Evolutionary conservation across 1,140 invertebrate genomes (phyloP), one percentile per base, ranked within the genome.

Genomic region (Trinorchestia longiramus): DNA sequence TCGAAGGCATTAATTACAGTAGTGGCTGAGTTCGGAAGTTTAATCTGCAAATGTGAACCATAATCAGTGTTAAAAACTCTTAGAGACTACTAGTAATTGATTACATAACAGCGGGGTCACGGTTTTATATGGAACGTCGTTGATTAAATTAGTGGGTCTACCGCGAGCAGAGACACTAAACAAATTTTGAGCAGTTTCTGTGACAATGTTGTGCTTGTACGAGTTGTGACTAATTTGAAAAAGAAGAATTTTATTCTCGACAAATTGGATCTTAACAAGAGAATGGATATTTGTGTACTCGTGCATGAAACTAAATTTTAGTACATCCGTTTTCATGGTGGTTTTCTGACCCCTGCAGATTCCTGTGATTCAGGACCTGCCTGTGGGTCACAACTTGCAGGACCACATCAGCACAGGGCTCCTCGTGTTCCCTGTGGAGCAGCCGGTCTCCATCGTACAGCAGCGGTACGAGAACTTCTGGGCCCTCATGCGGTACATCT

Each of bases 331-430:
- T 77, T 36, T 77, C 8, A 77, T 36, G 15, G 0, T 92, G 43
- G n/a, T 44, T n/a, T 44, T 96, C 42, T 94, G n/a, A n/a, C 45
- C 92, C n/a, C 57, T 28, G 28, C 90, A 95, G 95, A 96, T 91
- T 87, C 90, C 95, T 53, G 96, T 96, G 96, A 96, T 96, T 57
- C 95, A 96, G 95, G 96, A 96, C 95, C 95, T 96, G n/a, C 98
- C 98, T 0, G 96, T 96, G 77, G 95, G 96, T 44, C 95, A 96
- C 95, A 96, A 96, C 95, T 87, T 96, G 94, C 95, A 99, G 97
- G 99, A 99, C 97, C 99, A 99, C 97, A 98, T 99, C 23, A 98
- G 98, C 0, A 97, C 99, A 0, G 99, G 99, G 0, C 99, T 99
- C 0, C 97, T 99, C 19, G 98, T 98, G 0, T 99, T 99, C 96